Percentiles rank a stretch among this genome's conserved stretches.
Evolutionary conservation across 1,140 invertebrate species (phyloP).

Genomic region (Whitmania pigra): DNA sequence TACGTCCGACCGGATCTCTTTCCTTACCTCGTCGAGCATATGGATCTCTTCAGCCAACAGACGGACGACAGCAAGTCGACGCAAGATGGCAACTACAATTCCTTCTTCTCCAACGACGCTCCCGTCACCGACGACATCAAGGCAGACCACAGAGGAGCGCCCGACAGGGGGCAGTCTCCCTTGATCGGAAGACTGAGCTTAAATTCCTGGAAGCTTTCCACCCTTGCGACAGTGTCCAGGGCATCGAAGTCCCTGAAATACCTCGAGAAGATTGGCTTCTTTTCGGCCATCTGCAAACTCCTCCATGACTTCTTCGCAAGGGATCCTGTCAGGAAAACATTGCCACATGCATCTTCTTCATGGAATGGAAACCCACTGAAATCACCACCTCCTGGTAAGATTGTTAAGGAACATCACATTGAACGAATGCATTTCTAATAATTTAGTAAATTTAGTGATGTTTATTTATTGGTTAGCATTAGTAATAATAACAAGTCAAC

Average conservation of each 20-base stretch:
- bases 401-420: no score
- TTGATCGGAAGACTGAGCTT: conserved; percentile 29
- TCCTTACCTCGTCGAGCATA: conserved; percentile 56
- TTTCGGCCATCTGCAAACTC: no score
- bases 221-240: background rate
- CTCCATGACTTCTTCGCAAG: no score
- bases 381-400: background rate
- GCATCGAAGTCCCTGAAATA: conserved; percentile 20
- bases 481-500: no score
- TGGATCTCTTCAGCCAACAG: conserved; percentile 48
- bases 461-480: no score
- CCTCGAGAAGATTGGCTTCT: no score
- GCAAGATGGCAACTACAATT: conserved; percentile 58
- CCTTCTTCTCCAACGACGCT: conserved; percentile 37
- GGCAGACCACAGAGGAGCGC: conserved; percentile 20
- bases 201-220: conserved; percentile 33
- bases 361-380: no score
- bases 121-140: conserved; percentile 22
- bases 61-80: conserved; percentile 21
- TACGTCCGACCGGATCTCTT: conserved; percentile 65
- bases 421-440: no score
- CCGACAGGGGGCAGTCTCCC: conserved; percentile 16
- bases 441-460: no score
- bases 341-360: no score
- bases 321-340: no score